Percentiles rank a stretch among this genome's conserved stretches.
Conservation (phyloP, 2,888 invertebrate species). For the Tenthredo livida region DNA sequence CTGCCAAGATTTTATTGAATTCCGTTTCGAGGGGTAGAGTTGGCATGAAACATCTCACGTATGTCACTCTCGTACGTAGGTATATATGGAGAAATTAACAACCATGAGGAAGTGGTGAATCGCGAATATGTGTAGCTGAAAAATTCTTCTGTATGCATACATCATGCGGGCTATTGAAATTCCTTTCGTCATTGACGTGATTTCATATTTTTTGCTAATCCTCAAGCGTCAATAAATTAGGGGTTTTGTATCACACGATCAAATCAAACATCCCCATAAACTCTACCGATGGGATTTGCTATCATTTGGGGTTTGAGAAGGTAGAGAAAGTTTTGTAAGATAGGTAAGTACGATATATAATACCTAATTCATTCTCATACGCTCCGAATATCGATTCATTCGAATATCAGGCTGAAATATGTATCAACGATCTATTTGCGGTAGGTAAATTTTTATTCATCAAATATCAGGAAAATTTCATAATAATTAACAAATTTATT, state of each 20-base stretch:
- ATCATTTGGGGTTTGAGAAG: background rate
- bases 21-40: background rate
- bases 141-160: conserved; percentile 4
- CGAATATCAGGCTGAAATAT: background rate
- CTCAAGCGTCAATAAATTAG: background rate
- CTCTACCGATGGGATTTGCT: background rate
- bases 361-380: background rate
- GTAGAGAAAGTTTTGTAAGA: background rate
- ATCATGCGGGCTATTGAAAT: conserved; percentile 12
- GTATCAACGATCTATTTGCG: background rate
- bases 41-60: background rate
- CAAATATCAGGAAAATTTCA: no score
- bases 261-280: background rate
- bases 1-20: background rate
- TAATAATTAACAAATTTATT: background rate
- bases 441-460: no score
- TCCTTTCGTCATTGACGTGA: background rate
- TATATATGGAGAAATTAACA: background rate
- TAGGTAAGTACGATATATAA: background rate
- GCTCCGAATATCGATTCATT: background rate
- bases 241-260: background rate
- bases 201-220: background rate
- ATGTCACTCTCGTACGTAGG: background rate
- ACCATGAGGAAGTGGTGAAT: background rate
- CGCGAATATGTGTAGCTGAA: background rate